These are phyloP conservation scores for Pteronura brasiliensis DNA, from an alignment of 2,113 vertebrate genomes.

Conservation along the genomic window DNA sequence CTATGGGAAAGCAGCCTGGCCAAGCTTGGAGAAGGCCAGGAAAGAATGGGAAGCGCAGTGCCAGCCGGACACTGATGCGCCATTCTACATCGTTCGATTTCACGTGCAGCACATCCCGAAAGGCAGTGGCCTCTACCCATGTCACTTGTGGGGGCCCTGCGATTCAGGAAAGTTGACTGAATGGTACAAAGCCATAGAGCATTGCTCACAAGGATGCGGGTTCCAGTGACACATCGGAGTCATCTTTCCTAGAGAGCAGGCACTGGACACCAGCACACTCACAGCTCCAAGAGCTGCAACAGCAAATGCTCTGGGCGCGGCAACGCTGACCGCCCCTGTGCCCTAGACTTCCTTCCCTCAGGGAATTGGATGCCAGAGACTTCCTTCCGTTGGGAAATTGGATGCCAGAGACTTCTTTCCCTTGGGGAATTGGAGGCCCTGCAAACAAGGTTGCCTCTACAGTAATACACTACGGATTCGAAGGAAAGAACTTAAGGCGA, in stretches of 20 bases:
- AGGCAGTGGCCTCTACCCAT: accelerated
- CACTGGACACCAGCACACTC: accelerated
- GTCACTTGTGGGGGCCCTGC: accelerated
- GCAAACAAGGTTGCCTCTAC: not conserved
- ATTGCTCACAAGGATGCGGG: accelerated
- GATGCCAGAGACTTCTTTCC: not conserved
- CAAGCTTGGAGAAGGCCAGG: too few species aligned
- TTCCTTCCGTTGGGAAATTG: too few species aligned
- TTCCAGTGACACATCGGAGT: accelerated
- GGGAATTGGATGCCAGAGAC: not conserved
- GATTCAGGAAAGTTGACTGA: accelerated
- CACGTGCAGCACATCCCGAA: accelerated
- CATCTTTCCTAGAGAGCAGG: accelerated
- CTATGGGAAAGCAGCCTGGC: not conserved
- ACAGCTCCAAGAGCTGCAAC: accelerated
- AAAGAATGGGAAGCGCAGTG: accelerated
- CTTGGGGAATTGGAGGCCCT: not conserved
- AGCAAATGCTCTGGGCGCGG: accelerated
- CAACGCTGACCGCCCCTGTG: not conserved
- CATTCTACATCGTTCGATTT: accelerated
- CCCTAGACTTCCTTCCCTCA: not conserved
- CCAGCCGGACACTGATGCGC: accelerated
- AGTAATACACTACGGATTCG: not conserved
- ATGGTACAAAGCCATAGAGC: accelerated
- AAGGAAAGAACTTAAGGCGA: not conserved